A percentile compares a stretch with the other conserved stretches of the same genome.
Conservation (phyloP, 2,113 vertebrate species). For the Nothobranchius furzeri region DNA sequence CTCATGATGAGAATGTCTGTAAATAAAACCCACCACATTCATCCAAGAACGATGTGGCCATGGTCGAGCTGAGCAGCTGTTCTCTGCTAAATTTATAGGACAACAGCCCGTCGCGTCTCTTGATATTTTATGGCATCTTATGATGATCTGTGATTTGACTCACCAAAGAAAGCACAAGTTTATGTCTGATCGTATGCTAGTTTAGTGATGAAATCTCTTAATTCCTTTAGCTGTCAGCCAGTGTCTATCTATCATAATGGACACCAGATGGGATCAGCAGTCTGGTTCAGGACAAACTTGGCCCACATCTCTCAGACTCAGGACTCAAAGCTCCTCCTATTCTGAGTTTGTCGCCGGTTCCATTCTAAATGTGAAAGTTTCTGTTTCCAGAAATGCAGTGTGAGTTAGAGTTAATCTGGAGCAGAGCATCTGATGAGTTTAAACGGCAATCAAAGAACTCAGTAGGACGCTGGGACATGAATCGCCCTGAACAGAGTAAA, state of each 20-base stretch:
- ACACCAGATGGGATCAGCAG: conserved; percentile 16
- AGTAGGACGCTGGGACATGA: conserved; percentile 32
- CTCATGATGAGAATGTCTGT: neutral
- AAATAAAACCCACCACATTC: neutral
- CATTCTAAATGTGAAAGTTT: neutral
- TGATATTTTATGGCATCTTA: conserved; percentile 4
- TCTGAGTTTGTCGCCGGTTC: neutral
- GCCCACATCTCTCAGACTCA: conserved; percentile 15
- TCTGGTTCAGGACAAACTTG: neutral
- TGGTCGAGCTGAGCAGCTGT: conserved; percentile 11
- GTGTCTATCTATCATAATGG: conserved; percentile 2
- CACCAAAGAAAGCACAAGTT: conserved; percentile 22
- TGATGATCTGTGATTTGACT: conserved; percentile 4
- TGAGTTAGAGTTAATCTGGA: neutral
- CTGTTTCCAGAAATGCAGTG: neutral
- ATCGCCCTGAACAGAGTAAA: neutral
- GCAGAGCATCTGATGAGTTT: neutral
- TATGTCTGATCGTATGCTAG: conserved; percentile 18
- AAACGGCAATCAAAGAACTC: neutral
- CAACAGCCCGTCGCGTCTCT: conserved; percentile 5
- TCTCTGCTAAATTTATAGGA: conserved; percentile 15
- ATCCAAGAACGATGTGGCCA: neutral
- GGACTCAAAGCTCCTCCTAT: conserved; percentile 1
- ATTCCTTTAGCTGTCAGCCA: conserved; percentile 5
- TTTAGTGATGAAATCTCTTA: conserved; percentile 13